These are phyloP conservation scores for Julus scanicus DNA, from an alignment of 2,888 invertebrate species.

Conservation along the genomic window DNA sequence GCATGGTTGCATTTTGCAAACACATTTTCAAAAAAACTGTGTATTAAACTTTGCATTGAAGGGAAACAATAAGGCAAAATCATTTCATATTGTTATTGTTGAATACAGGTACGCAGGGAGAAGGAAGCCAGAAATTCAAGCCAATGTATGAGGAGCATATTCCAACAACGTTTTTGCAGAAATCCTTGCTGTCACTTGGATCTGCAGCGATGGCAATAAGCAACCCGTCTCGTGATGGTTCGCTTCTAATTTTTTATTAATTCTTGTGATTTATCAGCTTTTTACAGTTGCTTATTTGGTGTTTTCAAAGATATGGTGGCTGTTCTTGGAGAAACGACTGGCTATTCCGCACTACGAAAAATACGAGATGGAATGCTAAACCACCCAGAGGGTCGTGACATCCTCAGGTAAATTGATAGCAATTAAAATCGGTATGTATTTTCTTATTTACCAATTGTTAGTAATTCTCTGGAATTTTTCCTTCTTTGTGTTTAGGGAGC, in stretches of 20 bases:
- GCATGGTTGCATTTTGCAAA: too few relatives aligned
- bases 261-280: conserved; percentile 1
- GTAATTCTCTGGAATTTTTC: neutral
- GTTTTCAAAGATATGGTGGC: conserved; percentile 85
- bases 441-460: conserved; percentile 14
- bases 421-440: neutral
- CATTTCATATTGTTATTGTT: neutral
- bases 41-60: neutral
- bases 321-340: conserved; percentile 92
- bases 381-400: conserved; percentile 80
- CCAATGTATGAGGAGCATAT: conserved; percentile 65
- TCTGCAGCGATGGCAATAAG: conserved; percentile 85
- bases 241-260: conserved; percentile 54
- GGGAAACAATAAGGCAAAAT: neutral
- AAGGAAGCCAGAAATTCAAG: neutral
- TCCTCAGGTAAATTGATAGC: conserved; percentile 69
- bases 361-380: conserved; percentile 81
- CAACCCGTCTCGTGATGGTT: conserved; percentile 78
- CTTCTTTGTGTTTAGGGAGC: conserved; percentile 68
- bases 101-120: neutral
- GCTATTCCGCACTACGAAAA: conserved; percentile 74
- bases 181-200: conserved; percentile 80
- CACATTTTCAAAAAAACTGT: neutral
- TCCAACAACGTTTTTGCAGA: conserved; percentile 75
- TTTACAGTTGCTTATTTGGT: neutral